phyloP scores from a whole-genome alignment of 1,140 invertebrate species.

The Pentalonia nigronervosa region DNA sequence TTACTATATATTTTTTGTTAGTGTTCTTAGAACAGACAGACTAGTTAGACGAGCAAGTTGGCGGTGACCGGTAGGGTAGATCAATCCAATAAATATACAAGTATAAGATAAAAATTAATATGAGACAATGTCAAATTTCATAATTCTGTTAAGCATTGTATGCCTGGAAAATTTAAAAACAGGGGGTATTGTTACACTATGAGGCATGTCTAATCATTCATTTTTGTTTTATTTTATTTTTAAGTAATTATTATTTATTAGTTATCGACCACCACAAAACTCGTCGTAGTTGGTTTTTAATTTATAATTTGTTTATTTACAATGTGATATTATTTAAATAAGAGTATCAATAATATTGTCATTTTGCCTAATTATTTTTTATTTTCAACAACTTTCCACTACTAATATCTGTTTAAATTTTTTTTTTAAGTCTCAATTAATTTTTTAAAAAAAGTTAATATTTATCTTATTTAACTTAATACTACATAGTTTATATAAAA shows the following conservation, averaged over 20 bases:
- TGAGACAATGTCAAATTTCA: no score
- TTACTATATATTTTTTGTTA: no score
- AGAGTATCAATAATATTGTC: neutral
- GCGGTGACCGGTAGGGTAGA: no score
- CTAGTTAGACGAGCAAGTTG: no score
- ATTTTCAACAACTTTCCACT: no score
- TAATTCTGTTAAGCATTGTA: no score
- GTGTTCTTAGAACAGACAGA: no score
- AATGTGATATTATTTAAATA: neutral
- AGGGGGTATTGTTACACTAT: neutral
- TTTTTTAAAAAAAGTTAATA: neutral
- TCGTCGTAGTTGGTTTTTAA: neutral
- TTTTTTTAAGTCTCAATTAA: neutral
- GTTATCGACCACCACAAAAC: neutral
- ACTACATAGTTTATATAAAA: neutral
- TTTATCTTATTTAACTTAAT: neutral
- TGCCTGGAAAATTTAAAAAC: neutral
- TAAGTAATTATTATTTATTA: no score
- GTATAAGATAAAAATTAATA: no score
- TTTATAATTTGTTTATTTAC: no score
- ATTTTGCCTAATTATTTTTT: neutral
- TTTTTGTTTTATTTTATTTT: neutral
- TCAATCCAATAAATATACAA: no score
- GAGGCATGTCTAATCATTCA: neutral
- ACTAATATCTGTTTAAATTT: no score